Percentiles rank a stretch among this genome's conserved stretches.
These are phyloP conservation scores for Lepus townsendii DNA, from an alignment of 2,797 vertebrate species.

Conservation along the genomic window DNA sequence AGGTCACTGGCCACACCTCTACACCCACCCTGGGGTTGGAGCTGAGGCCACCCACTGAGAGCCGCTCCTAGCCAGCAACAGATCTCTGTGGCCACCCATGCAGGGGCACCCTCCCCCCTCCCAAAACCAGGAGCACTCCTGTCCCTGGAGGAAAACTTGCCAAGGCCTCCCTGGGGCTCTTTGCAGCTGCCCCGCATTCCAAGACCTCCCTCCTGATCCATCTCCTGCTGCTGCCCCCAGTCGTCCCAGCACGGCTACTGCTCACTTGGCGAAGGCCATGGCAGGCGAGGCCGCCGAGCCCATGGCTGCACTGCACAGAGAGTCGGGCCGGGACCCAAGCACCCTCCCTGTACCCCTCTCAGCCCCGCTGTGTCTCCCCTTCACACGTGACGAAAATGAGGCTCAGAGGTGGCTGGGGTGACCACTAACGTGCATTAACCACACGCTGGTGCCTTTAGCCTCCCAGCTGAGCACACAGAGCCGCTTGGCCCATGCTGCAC, in stretches of 20 bases:
- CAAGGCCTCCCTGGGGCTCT: not conserved
- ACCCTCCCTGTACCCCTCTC: not conserved
- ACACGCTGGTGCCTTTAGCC: not conserved
- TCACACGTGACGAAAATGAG: not conserved
- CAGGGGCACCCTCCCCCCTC: not conserved
- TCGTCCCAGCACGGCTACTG: not conserved
- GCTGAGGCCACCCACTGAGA: not conserved
- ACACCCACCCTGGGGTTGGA: too few species aligned
- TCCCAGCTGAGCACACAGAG: not conserved
- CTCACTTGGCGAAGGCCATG: not conserved
- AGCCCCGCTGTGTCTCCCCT: not conserved
- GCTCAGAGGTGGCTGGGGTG: not conserved
- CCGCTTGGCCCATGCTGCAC: not conserved
- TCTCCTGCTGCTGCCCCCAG: not conserved
- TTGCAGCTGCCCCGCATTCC: not conserved
- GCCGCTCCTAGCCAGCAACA: not conserved
- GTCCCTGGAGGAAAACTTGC: not conserved
- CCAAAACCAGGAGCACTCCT: not conserved
- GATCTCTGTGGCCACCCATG: not conserved
- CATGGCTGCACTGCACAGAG: too few species aligned
- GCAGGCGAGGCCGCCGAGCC: too few species aligned
- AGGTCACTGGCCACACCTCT: not conserved
- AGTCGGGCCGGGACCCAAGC: too few species aligned
- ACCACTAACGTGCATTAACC: not conserved
- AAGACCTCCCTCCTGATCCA: not conserved